These are phyloP conservation scores for Egretta garzetta DNA, from an alignment of 2,113 vertebrate genomes.

Conservation along the genomic window DNA sequence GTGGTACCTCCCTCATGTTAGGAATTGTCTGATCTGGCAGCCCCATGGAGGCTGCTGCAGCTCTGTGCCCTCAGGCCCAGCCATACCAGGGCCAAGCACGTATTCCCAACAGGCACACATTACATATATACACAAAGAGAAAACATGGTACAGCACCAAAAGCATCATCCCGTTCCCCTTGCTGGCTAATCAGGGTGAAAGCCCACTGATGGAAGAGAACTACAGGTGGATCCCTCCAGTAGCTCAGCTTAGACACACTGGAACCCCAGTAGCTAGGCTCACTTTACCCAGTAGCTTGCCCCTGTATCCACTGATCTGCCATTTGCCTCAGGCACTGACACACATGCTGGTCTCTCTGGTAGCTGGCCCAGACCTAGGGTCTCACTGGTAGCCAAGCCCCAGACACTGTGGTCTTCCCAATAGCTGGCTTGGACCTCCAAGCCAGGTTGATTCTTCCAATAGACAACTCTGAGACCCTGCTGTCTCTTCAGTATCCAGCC, in stretches of 20 bases:
- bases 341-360: background rate
- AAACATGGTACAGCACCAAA: background rate
- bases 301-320: background rate
- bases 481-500: background rate
- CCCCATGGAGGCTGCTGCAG: background rate
- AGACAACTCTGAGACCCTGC: background rate
- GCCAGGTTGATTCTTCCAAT: background rate
- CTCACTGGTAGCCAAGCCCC: background rate
- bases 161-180: background rate
- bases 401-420: background rate
- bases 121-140: too few species aligned
- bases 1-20: background rate
- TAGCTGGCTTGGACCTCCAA: background rate
- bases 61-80: background rate
- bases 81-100: fast-evolving
- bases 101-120: background rate
- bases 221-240: background rate
- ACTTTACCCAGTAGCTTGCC: background rate
- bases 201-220: background rate
- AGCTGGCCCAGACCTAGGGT: background rate
- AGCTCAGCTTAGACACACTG: background rate
- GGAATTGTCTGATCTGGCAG: background rate
- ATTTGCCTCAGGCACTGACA: background rate
- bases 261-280: background rate
- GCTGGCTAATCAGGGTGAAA: background rate